A percentile compares a stretch with the other conserved stretches of the same genome.
Conservation (phyloP, 2,113 vertebrate species). For the Macrotis lagotis region DNA sequence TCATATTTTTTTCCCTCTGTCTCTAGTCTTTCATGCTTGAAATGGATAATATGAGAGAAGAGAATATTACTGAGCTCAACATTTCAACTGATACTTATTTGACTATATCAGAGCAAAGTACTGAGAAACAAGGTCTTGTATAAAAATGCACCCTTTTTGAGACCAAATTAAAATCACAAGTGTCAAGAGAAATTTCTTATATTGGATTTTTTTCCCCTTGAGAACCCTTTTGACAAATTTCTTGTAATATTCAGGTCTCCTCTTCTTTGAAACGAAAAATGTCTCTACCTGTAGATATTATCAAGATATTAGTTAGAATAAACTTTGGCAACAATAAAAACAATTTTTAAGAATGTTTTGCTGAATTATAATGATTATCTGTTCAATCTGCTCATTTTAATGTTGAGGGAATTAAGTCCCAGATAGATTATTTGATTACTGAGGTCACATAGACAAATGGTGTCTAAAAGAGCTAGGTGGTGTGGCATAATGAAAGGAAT, state of each 20-base stretch:
- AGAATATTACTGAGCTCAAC: neutral
- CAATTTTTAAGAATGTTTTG: constrained; percentile 16
- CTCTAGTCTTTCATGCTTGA: neutral
- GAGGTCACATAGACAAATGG: neutral
- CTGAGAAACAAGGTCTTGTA: neutral
- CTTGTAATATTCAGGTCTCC: constrained; percentile 19
- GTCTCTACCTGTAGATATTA: neutral
- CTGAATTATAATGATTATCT: neutral
- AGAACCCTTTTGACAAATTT: neutral
- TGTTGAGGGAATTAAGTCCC: neutral
- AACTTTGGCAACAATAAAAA: neutral
- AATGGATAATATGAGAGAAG: neutral
- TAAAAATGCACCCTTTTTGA: neutral
- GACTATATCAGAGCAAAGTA: constrained; percentile 18
- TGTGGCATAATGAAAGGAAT: neutral
- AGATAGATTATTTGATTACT: neutral
- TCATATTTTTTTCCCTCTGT: neutral
- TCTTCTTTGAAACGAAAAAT: constrained; percentile 25
- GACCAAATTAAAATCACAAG: neutral
- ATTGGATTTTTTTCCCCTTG: neutral
- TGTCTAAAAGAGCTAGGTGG: neutral
- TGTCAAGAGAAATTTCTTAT: neutral
- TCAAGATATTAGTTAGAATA: neutral
- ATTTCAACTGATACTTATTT: neutral
- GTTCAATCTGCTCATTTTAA: neutral